Conservation (phyloP, 2,888 invertebrate species). For the Orthosia cruda region DNA sequence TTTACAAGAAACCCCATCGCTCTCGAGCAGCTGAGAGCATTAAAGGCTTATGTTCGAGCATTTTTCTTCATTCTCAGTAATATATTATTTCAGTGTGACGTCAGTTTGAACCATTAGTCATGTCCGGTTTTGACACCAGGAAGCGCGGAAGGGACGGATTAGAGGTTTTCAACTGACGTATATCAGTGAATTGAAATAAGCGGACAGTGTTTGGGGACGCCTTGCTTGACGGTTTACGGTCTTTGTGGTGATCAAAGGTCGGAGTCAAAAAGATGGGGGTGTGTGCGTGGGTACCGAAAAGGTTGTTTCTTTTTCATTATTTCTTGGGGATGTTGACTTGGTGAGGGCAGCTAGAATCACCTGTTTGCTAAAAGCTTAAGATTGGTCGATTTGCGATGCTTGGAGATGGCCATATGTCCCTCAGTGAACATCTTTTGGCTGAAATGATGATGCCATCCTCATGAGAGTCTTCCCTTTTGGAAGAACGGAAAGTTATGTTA, state of each 20-base stretch:
- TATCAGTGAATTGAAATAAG: slow-evolving; percentile 57
- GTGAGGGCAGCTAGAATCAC: too few species aligned
- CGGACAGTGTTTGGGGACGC: slow-evolving; percentile 29
- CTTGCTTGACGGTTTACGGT: slow-evolving; percentile 16
- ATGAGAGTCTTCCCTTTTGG: too few species aligned
- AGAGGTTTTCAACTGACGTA: slow-evolving; percentile 50
- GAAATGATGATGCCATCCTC: too few species aligned
- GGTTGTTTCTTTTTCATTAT: too few species aligned
- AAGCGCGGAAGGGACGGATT: slow-evolving; percentile 60
- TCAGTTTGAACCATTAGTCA: slow-evolving; percentile 80
- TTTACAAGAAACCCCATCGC: slow-evolving; percentile 61
- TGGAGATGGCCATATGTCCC: too few species aligned
- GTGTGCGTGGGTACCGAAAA: background rate
- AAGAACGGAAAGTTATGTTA: background rate
- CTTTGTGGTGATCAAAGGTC: slow-evolving; percentile 26
- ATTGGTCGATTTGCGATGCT: too few species aligned
- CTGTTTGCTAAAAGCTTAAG: too few species aligned
- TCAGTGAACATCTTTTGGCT: too few species aligned
- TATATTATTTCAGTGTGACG: slow-evolving; percentile 79
- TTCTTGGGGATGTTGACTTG: too few species aligned
- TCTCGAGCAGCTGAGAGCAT: slow-evolving; percentile 69
- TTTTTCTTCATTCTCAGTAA: slow-evolving; percentile 81
- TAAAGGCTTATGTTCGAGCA: slow-evolving; percentile 77
- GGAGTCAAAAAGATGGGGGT: too few species aligned
- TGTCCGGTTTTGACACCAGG: slow-evolving; percentile 72